A percentile compares a stretch with the other conserved stretches of the same genome.
Conservation (phyloP, 2,113 vertebrate genomes). For the Hucho hucho region DNA sequence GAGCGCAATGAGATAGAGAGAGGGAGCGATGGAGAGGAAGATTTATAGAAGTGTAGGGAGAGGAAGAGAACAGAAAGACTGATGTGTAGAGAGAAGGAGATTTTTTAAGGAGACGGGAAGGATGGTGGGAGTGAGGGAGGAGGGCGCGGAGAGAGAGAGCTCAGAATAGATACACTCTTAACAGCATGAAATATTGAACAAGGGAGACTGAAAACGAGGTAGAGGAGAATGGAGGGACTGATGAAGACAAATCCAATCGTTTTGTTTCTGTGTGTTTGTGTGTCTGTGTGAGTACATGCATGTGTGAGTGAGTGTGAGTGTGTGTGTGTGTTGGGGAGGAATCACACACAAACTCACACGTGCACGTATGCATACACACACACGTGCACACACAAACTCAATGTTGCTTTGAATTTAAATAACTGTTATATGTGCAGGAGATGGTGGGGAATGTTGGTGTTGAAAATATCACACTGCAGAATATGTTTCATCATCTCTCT, state of each 20-base stretch:
- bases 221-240: slow-evolving; percentile 73
- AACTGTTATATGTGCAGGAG: slow-evolving; percentile 59
- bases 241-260: slow-evolving; percentile 80
- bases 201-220: slow-evolving; percentile 66
- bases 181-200: slow-evolving; percentile 80
- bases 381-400: slow-evolving; percentile 12
- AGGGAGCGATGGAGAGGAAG: slow-evolving; percentile 29
- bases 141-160: slow-evolving; percentile 39
- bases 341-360: background rate
- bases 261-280: slow-evolving; percentile 43
- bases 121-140: slow-evolving; percentile 24
- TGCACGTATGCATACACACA: slow-evolving; percentile 8
- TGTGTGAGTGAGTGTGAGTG: slow-evolving; percentile 18
- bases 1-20: slow-evolving; percentile 63
- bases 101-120: too few species aligned
- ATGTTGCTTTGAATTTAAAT: slow-evolving; percentile 53
- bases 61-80: background rate
- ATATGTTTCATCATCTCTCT: slow-evolving; percentile 64
- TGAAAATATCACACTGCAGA: slow-evolving; percentile 65
- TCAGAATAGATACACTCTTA: slow-evolving; percentile 80
- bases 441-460: slow-evolving; percentile 52
- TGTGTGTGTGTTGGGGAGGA: slow-evolving; percentile 33
- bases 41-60: slow-evolving; percentile 50
- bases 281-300: background rate
- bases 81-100: too few species aligned